Conservation (phyloP, 92 coral and sea anemone species). For the Parazoanthus darwini region DNA sequence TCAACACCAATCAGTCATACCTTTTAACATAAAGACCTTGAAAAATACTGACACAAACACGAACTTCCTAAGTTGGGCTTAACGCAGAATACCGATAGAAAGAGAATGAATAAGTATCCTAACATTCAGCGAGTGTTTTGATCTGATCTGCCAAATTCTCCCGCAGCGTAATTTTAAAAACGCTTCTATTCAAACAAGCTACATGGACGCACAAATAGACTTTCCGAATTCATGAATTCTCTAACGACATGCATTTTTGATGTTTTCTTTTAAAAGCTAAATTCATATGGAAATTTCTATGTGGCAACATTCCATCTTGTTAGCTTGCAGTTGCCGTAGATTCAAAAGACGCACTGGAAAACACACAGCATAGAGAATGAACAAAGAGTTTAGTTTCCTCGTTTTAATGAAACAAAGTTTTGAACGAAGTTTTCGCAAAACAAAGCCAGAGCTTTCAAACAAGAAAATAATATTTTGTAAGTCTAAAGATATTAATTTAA, state of each 20-base stretch:
- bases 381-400: slow-evolving; percentile 9
- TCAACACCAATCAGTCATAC: slow-evolving; percentile 7
- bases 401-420: not conserved
- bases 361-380: not conserved
- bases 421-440: slow-evolving; percentile 32
- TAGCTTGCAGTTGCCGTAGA: slow-evolving; percentile 38
- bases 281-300: slow-evolving; percentile 46
- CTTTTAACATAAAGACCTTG: not conserved
- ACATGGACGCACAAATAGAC: slow-evolving; percentile 14
- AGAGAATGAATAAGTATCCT: slow-evolving; percentile 5
- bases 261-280: slow-evolving; percentile 43
- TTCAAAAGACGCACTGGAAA: slow-evolving; percentile 14
- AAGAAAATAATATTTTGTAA: slow-evolving; percentile 15
- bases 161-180: slow-evolving; percentile 32
- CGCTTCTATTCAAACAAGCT: not conserved
- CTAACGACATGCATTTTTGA: slow-evolving; percentile 51
- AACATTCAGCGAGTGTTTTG: slow-evolving; percentile 26
- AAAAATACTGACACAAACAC: slow-evolving; percentile 22
- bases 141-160: slow-evolving; percentile 39
- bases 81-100: slow-evolving; percentile 34
- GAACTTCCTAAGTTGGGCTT: slow-evolving; percentile 4
- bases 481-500: slow-evolving; percentile 20
- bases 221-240: slow-evolving; percentile 40
- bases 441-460: slow-evolving; percentile 22
- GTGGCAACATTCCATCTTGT: slow-evolving; percentile 47